Evolutionary conservation across 30 jellyfish, hydroid and myxozoan species (phyloP).

Genomic region (Aurelia sp.): DNA sequence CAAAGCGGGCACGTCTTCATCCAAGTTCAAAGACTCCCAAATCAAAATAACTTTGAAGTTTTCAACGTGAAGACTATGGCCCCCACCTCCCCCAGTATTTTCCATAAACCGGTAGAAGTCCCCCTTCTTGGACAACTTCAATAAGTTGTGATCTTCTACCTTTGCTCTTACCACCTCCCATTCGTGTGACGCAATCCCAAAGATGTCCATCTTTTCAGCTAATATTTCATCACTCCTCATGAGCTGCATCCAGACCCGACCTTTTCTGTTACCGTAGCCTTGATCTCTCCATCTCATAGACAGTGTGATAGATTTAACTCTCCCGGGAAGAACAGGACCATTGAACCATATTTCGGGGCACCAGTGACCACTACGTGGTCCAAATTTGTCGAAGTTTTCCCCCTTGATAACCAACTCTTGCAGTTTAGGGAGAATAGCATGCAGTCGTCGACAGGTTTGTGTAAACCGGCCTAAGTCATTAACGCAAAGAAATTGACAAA

Average conservation of each 20-base stretch:
- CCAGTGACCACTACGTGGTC: neutral
- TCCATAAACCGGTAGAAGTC: neutral
- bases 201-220: neutral
- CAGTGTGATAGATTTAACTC: neutral
- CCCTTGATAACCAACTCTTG: no score
- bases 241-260: neutral
- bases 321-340: neutral
- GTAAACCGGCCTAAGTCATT: no score
- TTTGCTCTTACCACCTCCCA: neutral
- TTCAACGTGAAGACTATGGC: neutral
- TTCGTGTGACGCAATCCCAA: neutral
- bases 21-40: no score
- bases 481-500: no score
- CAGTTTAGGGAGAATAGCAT: no score
- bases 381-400: no score
- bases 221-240: neutral
- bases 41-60: neutral
- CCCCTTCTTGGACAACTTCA: neutral
- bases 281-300: conserved; percentile 2
- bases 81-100: conserved; percentile 9
- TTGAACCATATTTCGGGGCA: conserved; percentile 6
- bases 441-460: no score
- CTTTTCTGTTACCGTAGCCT: neutral
- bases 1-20: no score
- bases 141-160: neutral